phyloP scores from a whole-genome alignment of 2,797 vertebrate species.

The Spondyliosoma cantharus region DNA sequence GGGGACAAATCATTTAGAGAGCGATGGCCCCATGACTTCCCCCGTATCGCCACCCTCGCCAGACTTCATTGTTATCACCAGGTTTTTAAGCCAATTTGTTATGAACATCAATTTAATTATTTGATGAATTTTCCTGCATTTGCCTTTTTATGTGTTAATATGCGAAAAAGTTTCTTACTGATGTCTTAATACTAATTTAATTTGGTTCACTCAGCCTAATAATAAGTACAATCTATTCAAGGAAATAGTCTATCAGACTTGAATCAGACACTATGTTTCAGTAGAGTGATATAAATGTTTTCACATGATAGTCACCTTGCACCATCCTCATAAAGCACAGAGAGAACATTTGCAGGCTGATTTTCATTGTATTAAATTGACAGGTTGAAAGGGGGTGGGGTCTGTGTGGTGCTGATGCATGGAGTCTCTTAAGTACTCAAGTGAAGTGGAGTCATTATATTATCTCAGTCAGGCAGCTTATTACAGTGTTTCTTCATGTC shows the following conservation, averaged over 20 bases:
- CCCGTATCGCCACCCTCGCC: background rate
- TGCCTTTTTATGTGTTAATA: background rate
- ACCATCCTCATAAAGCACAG: conserved; percentile 17
- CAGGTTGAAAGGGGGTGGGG: conserved; percentile 1
- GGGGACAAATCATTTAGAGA: background rate
- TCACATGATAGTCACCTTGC: background rate
- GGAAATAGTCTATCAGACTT: background rate
- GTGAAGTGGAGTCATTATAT: conserved; percentile 61
- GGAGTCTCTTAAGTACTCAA: conserved; percentile 27
- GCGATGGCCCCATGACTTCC: background rate
- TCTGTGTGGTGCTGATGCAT: background rate
- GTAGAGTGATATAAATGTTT: background rate
- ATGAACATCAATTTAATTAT: background rate
- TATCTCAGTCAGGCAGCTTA: conserved; percentile 54
- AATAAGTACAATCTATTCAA: background rate
- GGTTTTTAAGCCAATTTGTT: too few species aligned
- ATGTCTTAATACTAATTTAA: background rate
- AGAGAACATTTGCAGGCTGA: conserved; percentile 26
- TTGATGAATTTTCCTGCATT: background rate
- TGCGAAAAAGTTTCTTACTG: background rate
- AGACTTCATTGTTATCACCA: too few species aligned
- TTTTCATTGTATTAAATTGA: conserved; percentile 34
- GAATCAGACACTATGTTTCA: background rate
- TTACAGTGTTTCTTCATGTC: conserved; percentile 52
- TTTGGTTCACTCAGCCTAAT: background rate